A percentile compares a stretch with the other conserved stretches of the same genome.
These are phyloP conservation scores for Pandion haliaetus DNA, from an alignment of 2,113 vertebrate species.

Conservation along the genomic window DNA sequence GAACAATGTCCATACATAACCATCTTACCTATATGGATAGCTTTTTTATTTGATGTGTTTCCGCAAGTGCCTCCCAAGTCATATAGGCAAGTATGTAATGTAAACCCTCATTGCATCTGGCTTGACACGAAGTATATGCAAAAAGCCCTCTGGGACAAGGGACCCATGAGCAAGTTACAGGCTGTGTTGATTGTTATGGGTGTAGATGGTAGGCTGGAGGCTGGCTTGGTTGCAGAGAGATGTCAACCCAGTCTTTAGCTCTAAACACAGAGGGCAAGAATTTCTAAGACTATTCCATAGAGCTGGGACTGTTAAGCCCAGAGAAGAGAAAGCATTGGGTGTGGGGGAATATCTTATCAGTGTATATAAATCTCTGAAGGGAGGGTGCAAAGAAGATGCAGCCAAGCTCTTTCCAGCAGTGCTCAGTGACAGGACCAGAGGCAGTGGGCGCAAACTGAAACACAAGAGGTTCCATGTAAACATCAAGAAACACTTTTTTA, in stretches of 20 bases:
- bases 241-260: neutral
- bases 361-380: neutral
- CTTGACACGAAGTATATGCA: neutral
- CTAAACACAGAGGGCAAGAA: neutral
- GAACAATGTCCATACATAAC: neutral
- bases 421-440: neutral
- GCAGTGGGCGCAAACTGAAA: neutral
- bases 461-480: neutral
- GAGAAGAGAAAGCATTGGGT: neutral
- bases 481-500: neutral
- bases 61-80: neutral
- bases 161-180: neutral
- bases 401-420: neutral
- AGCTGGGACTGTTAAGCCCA: neutral
- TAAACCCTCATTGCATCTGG: neutral
- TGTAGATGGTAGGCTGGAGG: neutral
- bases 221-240: neutral
- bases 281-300: neutral
- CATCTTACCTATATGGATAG: rapidly evolving
- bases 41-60: neutral
- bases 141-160: neutral
- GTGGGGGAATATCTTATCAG: neutral
- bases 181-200: neutral
- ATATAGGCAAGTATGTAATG: neutral
- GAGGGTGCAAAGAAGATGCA: neutral